Conservation (phyloP, 2,113 vertebrate species). For the Tychaedon coryphoeus region DNA sequence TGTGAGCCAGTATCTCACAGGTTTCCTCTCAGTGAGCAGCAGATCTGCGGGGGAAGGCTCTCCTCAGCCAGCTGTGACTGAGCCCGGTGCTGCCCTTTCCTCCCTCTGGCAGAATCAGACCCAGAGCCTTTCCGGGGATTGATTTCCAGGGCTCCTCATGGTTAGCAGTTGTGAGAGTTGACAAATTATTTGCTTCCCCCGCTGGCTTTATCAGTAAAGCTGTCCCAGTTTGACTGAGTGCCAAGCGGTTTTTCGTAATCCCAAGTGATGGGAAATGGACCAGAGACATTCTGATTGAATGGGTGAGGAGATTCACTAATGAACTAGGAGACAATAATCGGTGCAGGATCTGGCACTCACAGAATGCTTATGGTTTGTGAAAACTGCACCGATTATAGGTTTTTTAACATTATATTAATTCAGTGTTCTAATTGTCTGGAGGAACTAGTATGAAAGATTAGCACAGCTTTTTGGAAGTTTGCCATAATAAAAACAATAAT, state of each 20-base stretch:
- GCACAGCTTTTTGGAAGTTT: background rate
- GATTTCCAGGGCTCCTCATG: slow-evolving; percentile 67
- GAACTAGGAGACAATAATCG: background rate
- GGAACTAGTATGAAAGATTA: background rate
- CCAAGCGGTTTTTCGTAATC: slow-evolving; percentile 62
- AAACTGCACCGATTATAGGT: background rate
- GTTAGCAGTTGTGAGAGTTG: slow-evolving; percentile 57
- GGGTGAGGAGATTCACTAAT: background rate
- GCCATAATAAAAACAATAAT: background rate
- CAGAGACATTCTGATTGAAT: slow-evolving; percentile 39
- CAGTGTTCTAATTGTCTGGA: background rate
- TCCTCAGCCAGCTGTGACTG: background rate
- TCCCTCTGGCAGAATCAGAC: slow-evolving; percentile 27
- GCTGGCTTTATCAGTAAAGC: slow-evolving; percentile 73
- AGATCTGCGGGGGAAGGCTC: slow-evolving; percentile 6
- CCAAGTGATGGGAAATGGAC: slow-evolving; percentile 70
- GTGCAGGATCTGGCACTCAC: background rate
- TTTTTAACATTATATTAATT: background rate
- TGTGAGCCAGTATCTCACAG: background rate
- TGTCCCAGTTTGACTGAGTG: slow-evolving; percentile 55
- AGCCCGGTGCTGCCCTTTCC: slow-evolving; percentile 58
- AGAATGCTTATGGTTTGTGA: background rate
- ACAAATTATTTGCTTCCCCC: slow-evolving; percentile 76
- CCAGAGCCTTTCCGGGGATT: slow-evolving; percentile 72
- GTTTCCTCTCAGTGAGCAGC: slow-evolving; percentile 28